Base-by-base conservation (phyloP, 2,113 vertebrate species). In the Zeus faber region DNA sequence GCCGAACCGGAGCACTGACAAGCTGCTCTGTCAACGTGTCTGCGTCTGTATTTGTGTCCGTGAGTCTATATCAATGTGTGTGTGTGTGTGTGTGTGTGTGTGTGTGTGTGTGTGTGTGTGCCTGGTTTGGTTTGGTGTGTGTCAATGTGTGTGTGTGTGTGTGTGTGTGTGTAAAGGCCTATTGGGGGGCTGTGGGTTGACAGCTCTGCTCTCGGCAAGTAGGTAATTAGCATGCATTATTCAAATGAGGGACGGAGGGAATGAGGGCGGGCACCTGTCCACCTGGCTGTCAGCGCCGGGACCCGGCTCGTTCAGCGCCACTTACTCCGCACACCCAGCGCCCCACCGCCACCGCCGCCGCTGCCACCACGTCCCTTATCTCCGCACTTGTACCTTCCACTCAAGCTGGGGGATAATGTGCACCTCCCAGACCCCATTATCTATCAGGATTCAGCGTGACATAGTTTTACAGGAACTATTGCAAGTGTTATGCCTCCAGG, bases 141-240 rank as follows among this genome's bases (percentile, higher is more conserved):
- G 27, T 58, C 27, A 26, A 14, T 49, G 54, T 23, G 25, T 18
- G 54, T 16, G 22, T 45, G n/a, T 17, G 55, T 3, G 13, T 21
- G 65, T 7, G 16, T 35, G 48, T 50, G 68, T 43, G 46, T 35
- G 6, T 65, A 44, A 22, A 44, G 26, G 27, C 24, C 71, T 80
- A 16, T 56, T 55, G 45, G 70, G 72, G 73, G 73, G 76, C 62
- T 23, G 54, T 58, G 54, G 62, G 76, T 72, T 87, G 85, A 83
- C 82, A 82, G 79, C 76, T 79, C 53, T 72, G 72, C 70, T 80
- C 62, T 70, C 31, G 40, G 80, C 81, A 82, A 87, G 80, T 83
- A 83, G 79, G 76, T 85, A 88, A 88, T 88, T 87, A 88, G 81
- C 85, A 87, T 85, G 82, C 82, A 88, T 88, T 88, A 88, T 87